phyloP scores from a whole-genome alignment of 2,888 invertebrate species.

The Furcula furcula region DNA sequence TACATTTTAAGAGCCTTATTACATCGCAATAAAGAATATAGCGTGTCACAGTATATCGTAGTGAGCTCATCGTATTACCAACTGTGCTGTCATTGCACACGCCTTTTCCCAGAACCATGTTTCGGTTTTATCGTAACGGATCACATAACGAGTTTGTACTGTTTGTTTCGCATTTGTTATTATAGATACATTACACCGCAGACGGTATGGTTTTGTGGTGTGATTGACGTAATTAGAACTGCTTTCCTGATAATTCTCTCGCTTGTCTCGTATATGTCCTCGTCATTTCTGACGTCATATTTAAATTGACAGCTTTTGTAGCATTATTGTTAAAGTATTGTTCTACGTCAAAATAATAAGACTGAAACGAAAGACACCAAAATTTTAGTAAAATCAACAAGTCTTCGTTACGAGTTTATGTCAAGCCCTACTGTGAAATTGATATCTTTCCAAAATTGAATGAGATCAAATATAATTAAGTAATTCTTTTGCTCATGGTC shows the following conservation, averaged over 20 bases:
- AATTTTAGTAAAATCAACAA: too few species aligned
- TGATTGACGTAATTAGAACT: constrained; percentile 17
- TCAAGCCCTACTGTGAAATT: too few species aligned
- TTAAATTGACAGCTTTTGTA: neutral
- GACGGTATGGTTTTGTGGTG: constrained; percentile 13
- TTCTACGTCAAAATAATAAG: too few species aligned
- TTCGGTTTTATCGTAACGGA: constrained; percentile 31
- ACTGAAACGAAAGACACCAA: too few species aligned
- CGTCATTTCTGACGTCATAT: too few species aligned
- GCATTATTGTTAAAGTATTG: too few species aligned
- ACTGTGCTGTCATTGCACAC: constrained; percentile 35
- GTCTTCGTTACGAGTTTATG: too few species aligned
- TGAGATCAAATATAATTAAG: too few species aligned
- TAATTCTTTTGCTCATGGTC: too few species aligned
- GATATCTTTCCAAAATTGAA: too few species aligned
- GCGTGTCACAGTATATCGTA: neutral
- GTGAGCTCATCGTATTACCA: constrained; percentile 30
- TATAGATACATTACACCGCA: constrained; percentile 25
- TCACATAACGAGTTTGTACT: constrained; percentile 25
- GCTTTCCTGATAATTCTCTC: neutral
- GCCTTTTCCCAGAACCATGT: constrained; percentile 37
- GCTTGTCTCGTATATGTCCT: neutral
- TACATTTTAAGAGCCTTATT: constrained; percentile 8
- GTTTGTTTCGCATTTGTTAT: constrained; percentile 22
- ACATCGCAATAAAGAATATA: constrained; percentile 5